Conservation (phyloP, 1,140 invertebrate genomes). For the Parapsyche elsis region DNA sequence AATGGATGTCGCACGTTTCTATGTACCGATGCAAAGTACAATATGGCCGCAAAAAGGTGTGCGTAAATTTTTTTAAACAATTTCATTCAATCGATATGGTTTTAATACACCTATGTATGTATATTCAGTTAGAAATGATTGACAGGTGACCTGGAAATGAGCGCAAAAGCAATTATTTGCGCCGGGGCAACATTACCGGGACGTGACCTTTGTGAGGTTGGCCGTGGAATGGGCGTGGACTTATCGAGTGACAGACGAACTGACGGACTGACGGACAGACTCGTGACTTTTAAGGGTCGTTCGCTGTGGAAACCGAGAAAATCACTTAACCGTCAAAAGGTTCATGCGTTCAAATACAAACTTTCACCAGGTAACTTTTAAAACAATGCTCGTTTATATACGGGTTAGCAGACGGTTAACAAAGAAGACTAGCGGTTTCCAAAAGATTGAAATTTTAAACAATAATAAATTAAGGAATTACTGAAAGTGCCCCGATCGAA, state of each 20-base stretch:
- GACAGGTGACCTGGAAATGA: constrained; percentile 14
- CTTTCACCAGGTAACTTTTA: no score
- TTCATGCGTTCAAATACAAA: no score
- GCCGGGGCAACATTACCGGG: not conserved
- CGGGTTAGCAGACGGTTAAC: no score
- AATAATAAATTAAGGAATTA: no score
- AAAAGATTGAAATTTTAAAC: no score
- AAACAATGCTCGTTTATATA: no score
- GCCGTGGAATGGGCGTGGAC: not conserved
- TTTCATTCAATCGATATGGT: no score
- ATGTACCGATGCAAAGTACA: not conserved
- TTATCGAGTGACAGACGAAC: not conserved
- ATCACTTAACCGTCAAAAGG: not conserved
- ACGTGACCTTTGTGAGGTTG: not conserved
- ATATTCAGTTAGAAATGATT: constrained; percentile 13
- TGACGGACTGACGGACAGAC: not conserved
- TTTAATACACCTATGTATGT: no score
- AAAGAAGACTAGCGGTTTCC: not conserved
- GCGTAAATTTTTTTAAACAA: no score
- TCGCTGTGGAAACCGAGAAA: not conserved
- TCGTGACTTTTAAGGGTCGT: not conserved
- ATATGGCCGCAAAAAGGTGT: no score
- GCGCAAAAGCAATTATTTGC: constrained; percentile 9
- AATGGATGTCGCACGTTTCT: not conserved
- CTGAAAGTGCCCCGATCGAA: no score